These are phyloP conservation scores for Drosophila subquinaria DNA, from an alignment of 2,888 invertebrate species.

Conservation along the genomic window DNA sequence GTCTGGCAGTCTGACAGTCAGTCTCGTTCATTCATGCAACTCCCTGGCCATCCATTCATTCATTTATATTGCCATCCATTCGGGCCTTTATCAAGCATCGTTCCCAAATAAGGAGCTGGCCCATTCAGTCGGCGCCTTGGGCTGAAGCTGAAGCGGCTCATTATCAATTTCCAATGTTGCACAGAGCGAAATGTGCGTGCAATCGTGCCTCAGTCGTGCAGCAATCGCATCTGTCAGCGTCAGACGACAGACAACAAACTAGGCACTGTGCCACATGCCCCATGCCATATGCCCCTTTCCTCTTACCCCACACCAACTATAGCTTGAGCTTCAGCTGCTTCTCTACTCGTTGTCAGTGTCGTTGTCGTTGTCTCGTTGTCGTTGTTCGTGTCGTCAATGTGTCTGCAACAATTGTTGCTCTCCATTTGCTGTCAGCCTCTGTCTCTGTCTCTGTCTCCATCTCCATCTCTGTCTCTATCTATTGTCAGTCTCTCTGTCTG, in stretches of 20 bases:
- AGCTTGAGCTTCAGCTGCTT: slow-evolving; percentile 1
- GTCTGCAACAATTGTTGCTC: slow-evolving; percentile 82
- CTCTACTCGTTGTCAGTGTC: slow-evolving; percentile 10
- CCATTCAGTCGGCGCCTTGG: slow-evolving; percentile 24
- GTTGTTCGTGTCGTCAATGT: slow-evolving; percentile 66
- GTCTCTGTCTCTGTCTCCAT: slow-evolving; percentile 19
- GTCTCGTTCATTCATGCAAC: slow-evolving; percentile 53
- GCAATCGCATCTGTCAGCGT: slow-evolving; percentile 59
- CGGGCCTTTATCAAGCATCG: slow-evolving; percentile 53
- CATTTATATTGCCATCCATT: slow-evolving; percentile 37
- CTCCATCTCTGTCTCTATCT: slow-evolving; percentile 19
- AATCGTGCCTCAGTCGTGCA: slow-evolving; percentile 46
- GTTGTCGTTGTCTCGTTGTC: slow-evolving; percentile 19
- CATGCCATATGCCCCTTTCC: slow-evolving; percentile 23
- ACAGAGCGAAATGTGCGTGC: slow-evolving; percentile 65
- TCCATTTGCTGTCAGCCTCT: slow-evolving; percentile 61
- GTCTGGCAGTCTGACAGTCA: slow-evolving; percentile 26
- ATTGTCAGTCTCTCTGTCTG: slow-evolving; percentile 34
- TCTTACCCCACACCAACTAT: background rate
- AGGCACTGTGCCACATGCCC: slow-evolving; percentile 47
- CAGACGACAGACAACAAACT: slow-evolving; percentile 50
- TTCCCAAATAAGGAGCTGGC: slow-evolving; percentile 61
- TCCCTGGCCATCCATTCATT: slow-evolving; percentile 25
- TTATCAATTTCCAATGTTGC: slow-evolving; percentile 76
- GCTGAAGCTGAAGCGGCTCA: slow-evolving; percentile 55